Base-by-base conservation (phyloP, 1,140 invertebrate species). In the Trissolcus basalis region DNA sequence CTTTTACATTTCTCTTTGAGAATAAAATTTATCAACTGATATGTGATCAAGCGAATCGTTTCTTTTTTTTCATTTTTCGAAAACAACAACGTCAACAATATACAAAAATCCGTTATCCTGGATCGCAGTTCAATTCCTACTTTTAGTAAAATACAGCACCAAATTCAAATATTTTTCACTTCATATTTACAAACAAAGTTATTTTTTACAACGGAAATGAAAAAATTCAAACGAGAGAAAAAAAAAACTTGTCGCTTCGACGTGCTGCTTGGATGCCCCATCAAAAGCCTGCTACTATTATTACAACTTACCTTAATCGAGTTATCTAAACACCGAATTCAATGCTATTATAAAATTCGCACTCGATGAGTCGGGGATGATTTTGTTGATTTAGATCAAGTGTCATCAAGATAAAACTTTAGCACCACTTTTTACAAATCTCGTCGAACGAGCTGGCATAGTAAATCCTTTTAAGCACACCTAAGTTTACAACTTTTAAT, bases 101-200 rank as follows among this genome's bases (percentile, higher is more conserved):
- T 58, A 64, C 32, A 55, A 60, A 65, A 55, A 14, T 61, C 19
- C 13, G 15, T 53, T 1, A 35, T 48, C 63, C 19, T 12, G 12
- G 53, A 41, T 39, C 36, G 32, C 63, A 65, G 45, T 74, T n/a
- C 71, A 74, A 74, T 74, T 74, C 71, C 71, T 68, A 67, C 43
- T 54, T 67, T 73, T 74, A 56, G 71, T 63, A 67, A 74, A 63
- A 13, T 50, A 63, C 71, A 74, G 71, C 63, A 74, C 63, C 71
- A 49, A 50, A 59, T 74, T 60, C 32, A 8, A 35, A 35, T 6
- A 53, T 19, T 35, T 27, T 43, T 10, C 8, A 60, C 48, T 11
- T 27, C 8, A 35, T 19, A 49, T 27, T 14, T 43, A 35, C 15
- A 13, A 48, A 27, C 16, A 71, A 19, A 35, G 11, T 15, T 13